phyloP scores from a whole-genome alignment of 1,140 invertebrate genomes.

The Trichomalopsis sarcophagae region DNA sequence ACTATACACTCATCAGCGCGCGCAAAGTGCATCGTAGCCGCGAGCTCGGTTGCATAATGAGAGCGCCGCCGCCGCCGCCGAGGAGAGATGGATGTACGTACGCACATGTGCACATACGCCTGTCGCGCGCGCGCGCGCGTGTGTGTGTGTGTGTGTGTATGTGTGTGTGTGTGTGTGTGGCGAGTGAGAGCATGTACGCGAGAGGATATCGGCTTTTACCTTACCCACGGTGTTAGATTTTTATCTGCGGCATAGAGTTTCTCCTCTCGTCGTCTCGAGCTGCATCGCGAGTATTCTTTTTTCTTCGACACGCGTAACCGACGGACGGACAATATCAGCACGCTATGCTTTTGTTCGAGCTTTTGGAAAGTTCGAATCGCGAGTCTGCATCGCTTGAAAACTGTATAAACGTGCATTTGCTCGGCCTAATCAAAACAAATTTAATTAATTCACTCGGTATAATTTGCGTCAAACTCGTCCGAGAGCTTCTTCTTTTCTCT shows the following conservation, averaged over 20 bases:
- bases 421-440: too few relatives aligned
- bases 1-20: constrained; percentile 9
- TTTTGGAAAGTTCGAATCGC: too few relatives aligned
- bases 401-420: too few relatives aligned
- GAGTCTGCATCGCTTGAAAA: too few relatives aligned
- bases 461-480: background rate
- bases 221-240: constrained; percentile 33
- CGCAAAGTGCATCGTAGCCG: constrained; percentile 3
- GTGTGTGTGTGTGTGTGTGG: too few relatives aligned
- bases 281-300: background rate
- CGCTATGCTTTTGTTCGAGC: too few relatives aligned
- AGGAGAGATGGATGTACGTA: constrained; percentile 2
- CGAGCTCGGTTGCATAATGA: constrained; percentile 29
- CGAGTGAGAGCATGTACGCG: background rate
- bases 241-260: constrained; percentile 11
- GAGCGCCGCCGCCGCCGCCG: background rate
- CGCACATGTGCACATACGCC: background rate
- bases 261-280: background rate
- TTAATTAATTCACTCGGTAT: background rate
- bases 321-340: background rate
- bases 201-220: constrained; percentile 40
- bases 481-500: too few relatives aligned
- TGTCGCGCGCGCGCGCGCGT: too few relatives aligned
- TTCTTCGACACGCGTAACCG: background rate
- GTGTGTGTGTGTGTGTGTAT: too few relatives aligned